phyloP scores from a whole-genome alignment of 2,113 vertebrate species.

The Microcebus griseorufus region DNA sequence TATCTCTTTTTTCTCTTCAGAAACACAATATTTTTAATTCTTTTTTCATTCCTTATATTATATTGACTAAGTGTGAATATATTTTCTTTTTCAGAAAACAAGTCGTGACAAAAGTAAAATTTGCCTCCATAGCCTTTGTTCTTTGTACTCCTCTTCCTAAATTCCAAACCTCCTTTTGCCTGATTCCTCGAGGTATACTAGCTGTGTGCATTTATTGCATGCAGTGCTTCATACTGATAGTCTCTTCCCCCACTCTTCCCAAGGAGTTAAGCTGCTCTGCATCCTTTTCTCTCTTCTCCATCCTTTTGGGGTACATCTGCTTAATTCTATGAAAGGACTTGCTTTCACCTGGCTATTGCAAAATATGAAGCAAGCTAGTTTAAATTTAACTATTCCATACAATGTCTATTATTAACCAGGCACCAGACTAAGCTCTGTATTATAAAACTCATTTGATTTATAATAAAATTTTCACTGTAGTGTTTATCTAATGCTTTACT shows the following conservation, averaged over 20 bases:
- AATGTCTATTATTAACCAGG: background rate
- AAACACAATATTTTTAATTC: background rate
- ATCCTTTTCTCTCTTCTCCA: background rate
- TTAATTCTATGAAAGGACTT: background rate
- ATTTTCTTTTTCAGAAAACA: background rate
- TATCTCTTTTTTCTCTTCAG: background rate
- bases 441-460: background rate
- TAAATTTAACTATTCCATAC: background rate
- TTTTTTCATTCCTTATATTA: background rate
- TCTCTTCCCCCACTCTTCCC: background rate
- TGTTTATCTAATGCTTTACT: background rate
- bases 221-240: background rate
- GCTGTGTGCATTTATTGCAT: background rate
- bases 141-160: background rate
- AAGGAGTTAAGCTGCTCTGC: background rate
- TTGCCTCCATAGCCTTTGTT: background rate
- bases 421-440: background rate
- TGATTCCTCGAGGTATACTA: background rate
- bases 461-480: background rate
- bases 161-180: background rate
- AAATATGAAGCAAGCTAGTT: background rate
- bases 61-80: background rate
- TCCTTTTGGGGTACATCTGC: background rate
- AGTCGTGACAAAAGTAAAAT: background rate
- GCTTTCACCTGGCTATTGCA: background rate